A percentile compares a stretch with the other conserved stretches of the same genome.
Conservation (phyloP, 2,797 vertebrate species). For the Falco columbarius region DNA sequence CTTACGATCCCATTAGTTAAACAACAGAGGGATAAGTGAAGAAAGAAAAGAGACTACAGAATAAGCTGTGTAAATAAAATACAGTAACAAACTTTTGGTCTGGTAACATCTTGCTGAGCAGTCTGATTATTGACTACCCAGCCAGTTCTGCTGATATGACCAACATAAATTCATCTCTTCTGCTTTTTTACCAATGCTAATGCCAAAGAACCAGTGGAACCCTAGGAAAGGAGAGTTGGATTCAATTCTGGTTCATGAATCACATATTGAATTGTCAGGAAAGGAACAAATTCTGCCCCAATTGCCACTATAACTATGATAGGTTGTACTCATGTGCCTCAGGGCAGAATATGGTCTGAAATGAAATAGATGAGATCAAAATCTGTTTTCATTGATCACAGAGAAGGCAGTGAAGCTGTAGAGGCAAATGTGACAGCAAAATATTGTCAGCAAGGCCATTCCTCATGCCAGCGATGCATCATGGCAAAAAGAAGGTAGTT, state of each 20-base stretch:
- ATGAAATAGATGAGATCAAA: constrained; percentile 70
- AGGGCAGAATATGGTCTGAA: constrained; percentile 47
- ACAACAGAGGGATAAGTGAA: constrained; percentile 12
- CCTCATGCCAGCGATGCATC: constrained; percentile 48
- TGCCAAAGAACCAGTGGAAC: constrained; percentile 17
- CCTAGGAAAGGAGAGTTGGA: constrained; percentile 36
- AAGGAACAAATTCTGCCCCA: constrained; percentile 70
- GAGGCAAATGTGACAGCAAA: constrained; percentile 65
- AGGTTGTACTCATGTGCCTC: constrained; percentile 41
- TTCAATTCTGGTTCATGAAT: constrained; percentile 66
- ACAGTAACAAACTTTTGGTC: constrained; percentile 19
- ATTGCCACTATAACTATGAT: constrained; percentile 68
- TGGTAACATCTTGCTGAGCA: constrained; percentile 23
- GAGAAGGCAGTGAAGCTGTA: constrained; percentile 61
- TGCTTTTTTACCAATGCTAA: constrained; percentile 38
- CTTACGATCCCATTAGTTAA: constrained; percentile 51
- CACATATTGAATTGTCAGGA: constrained; percentile 68
- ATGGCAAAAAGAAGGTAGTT: constrained; percentile 18
- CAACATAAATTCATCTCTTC: constrained; percentile 47
- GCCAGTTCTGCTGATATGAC: constrained; percentile 37
- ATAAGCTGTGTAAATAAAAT: constrained; percentile 25
- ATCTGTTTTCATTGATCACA: constrained; percentile 71
- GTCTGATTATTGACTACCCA: constrained; percentile 47
- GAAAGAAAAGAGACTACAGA: constrained; percentile 10
- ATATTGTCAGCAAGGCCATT: constrained; percentile 55